Evolutionary conservation across 2,888 invertebrate species (phyloP).

Genomic region (Smittia sp.): DNA sequence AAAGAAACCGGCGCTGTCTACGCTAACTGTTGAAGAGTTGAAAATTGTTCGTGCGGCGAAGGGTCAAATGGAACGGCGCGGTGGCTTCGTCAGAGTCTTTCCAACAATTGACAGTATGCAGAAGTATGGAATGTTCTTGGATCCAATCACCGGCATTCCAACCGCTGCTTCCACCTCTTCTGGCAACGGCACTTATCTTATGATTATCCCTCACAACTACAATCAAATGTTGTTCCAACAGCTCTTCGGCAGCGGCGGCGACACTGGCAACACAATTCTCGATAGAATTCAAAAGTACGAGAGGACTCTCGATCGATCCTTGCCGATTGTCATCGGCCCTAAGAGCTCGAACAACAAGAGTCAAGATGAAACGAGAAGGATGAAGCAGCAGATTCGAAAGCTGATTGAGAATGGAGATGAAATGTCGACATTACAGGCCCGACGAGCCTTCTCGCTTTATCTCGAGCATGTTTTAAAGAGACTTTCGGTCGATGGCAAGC

Average conservation of each 20-base stretch:
- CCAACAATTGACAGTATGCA: slow-evolving; percentile 87
- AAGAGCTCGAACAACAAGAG: slow-evolving; percentile 52
- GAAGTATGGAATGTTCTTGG: slow-evolving; percentile 74
- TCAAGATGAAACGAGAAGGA: slow-evolving; percentile 49
- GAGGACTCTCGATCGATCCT: slow-evolving; percentile 48
- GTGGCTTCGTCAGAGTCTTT: slow-evolving; percentile 88
- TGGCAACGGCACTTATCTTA: slow-evolving; percentile 58
- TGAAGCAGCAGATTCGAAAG: slow-evolving; percentile 51
- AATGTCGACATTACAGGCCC: slow-evolving; percentile 64
- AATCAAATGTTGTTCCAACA: slow-evolving; percentile 74
- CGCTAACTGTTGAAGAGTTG: slow-evolving; percentile 72
- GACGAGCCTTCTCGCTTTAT: slow-evolving; percentile 76
- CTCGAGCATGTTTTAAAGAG: slow-evolving; percentile 71
- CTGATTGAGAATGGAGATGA: slow-evolving; percentile 63
- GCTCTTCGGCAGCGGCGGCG: slow-evolving; percentile 62
- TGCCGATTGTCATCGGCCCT: slow-evolving; percentile 48
- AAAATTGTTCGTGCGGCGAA: slow-evolving; percentile 71
- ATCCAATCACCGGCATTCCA: slow-evolving; percentile 72
- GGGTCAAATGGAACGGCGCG: slow-evolving; percentile 76
- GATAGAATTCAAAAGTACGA: slow-evolving; percentile 57
- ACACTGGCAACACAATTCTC: slow-evolving; percentile 48
- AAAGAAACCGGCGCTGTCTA: slow-evolving; percentile 43
- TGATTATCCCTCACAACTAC: slow-evolving; percentile 66
- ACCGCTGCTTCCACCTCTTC: slow-evolving; percentile 62
- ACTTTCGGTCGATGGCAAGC: slow-evolving; percentile 55